Evolutionary conservation across 2,113 vertebrate genomes (phyloP), one percentile per base, ranked within the genome.

Genomic region (Anhinga rufa): DNA sequence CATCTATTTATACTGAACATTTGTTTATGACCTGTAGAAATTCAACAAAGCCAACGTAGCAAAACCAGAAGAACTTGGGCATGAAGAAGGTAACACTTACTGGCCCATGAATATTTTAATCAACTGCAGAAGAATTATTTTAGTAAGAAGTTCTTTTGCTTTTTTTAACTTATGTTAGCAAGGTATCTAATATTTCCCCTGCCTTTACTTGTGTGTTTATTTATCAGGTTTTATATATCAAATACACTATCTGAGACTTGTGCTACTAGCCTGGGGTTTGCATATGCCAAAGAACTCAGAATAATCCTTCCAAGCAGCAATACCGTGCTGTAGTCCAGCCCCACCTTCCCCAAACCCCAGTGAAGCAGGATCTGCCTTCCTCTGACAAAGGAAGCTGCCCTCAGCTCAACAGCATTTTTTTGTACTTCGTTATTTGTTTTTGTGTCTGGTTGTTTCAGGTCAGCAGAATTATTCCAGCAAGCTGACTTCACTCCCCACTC

Each of bases 381-480:
- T 88, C 81, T 95, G 81, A 76, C 66, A 90, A 74, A 87, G 32
- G 29, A 38, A 72, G 31, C 71, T 86, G 58, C 34, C n/a, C 62
- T 77, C 75, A 62, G 36, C 75, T 88, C 62, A 57, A 34, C 29
- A 86, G 75, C 62, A 18, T 92, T 92, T 95, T 34, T 91, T 74
- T 87, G 54, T 72, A 57, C 36, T 91, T 93, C 83, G 90, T 82
- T 90, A 10, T 88, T 96, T 84, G 77, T 2, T 84, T 95, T 79
- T 52, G 81, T 52, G 40, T 49, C 74, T 71, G 24, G 9, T 65
- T 94, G 65, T 89, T 95, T 68, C 62, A 85, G 44, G 66, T 92
- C 93, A 96, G 93, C 90, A 92, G 51, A 96, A 86, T 80, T 22
- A 48, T 44, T 84, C 57, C 66, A 82, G 62, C 83, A 82, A 95